These are phyloP conservation scores for Drosophila mauritiana DNA, from an alignment of 1,140 invertebrate genomes.

Conservation along the genomic window DNA sequence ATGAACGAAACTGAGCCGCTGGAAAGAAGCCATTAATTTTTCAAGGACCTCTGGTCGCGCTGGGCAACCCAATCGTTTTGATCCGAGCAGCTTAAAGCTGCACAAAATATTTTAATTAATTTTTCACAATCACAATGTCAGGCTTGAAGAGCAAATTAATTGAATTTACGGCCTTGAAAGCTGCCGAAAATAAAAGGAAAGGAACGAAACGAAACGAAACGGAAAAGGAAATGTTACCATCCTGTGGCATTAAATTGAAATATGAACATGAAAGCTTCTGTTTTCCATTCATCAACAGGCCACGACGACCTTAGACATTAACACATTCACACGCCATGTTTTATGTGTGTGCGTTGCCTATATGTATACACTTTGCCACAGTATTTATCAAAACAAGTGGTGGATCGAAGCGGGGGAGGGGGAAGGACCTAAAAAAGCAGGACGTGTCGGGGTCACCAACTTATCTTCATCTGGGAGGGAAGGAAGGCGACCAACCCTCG, in stretches of 20 bases:
- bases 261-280: constrained; percentile 76
- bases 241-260: constrained; percentile 69
- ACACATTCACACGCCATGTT: constrained; percentile 67
- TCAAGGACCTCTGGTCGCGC: constrained; percentile 19
- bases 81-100: constrained; percentile 12
- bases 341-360: constrained; percentile 3
- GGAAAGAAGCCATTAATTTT: constrained; percentile 15
- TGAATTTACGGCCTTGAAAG: constrained; percentile 58
- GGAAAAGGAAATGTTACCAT: constrained; percentile 38
- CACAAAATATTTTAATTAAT: constrained; percentile 48
- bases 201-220: background rate
- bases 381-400: constrained; percentile 58
- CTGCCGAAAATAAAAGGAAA: constrained; percentile 12
- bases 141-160: constrained; percentile 53
- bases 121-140: constrained; percentile 28
- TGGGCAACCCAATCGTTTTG: constrained; percentile 26
- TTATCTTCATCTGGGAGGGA: constrained; percentile 62
- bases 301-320: constrained; percentile 72
- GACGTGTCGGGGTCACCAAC: constrained; percentile 68
- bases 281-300: constrained; percentile 68
- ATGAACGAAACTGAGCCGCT: constrained; percentile 16
- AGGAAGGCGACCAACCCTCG: constrained; percentile 16
- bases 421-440: constrained; percentile 49
- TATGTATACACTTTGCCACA: constrained; percentile 1
- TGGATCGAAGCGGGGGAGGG: constrained; percentile 8